A percentile compares a stretch with the other conserved stretches of the same genome.
phyloP scores from a whole-genome alignment of 2,888 invertebrate genomes.

The Zootermopsis nevadensis region DNA sequence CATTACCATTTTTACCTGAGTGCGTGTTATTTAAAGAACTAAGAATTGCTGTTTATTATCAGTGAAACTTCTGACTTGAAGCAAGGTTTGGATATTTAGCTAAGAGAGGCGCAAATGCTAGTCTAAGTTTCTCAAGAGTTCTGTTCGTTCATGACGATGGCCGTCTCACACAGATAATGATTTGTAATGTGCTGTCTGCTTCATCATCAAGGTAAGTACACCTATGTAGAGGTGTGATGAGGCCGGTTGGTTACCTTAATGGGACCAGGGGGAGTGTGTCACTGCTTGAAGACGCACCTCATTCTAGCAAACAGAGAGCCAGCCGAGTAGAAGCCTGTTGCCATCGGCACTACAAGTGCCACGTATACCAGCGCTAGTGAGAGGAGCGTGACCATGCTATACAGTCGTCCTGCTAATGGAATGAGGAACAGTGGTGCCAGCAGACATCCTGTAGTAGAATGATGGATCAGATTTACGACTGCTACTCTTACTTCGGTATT shows the following conservation, averaged over 20 bases:
- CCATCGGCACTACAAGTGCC: conserved; percentile 54
- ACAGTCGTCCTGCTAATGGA: conserved; percentile 54
- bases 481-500: neutral
- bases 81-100: too few relatives aligned
- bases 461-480: neutral
- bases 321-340: conserved; percentile 54
- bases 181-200: too few relatives aligned
- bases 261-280: conserved; percentile 24
- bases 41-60: too few relatives aligned
- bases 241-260: conserved; percentile 21
- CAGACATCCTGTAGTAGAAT: conserved; percentile 54
- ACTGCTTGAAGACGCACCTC: conserved; percentile 45
- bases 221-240: too few relatives aligned
- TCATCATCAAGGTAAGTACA: too few relatives aligned
- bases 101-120: too few relatives aligned
- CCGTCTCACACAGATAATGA: too few relatives aligned
- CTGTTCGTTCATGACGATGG: too few relatives aligned
- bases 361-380: conserved; percentile 51
- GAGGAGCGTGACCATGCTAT: conserved; percentile 50
- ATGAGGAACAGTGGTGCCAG: conserved; percentile 54
- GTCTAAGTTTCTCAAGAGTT: too few relatives aligned
- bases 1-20: too few relatives aligned
- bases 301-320: conserved; percentile 47
- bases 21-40: too few relatives aligned
- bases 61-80: too few relatives aligned